Base-by-base conservation (phyloP, 2,888 invertebrate species). In the Pecten maximus region DNA sequence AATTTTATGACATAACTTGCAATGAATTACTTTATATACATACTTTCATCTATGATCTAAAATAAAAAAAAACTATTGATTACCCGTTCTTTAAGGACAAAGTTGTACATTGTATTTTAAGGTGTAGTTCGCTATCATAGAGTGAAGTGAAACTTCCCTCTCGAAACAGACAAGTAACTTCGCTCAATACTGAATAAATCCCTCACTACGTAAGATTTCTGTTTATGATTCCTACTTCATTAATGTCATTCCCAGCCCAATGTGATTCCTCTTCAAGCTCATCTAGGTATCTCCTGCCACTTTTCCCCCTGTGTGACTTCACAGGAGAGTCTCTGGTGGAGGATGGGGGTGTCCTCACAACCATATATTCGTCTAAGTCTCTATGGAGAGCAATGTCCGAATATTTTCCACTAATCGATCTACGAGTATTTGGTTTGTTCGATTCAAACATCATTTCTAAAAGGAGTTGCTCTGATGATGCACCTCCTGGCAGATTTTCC, bases 381-480 rank as follows among this genome's bases (percentile, higher is more conserved):
- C 91, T 91, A 40, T 94, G 92, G 16, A 93, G 74, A 4, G 94
- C 93, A 39, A 94, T 91, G 89, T 95, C 95, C 2, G 94, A 94
- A 89, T 94, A 93, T 90, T 93, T 93, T 1, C 92, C 92, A 28
- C 89, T 88, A 39, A 50, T 44, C 12, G 74, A 90, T 12, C 92
- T 92, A 10, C 91, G 87, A 3, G 92, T 90, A 28, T 91, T 90
- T 3, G 94, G 93, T 40, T 92, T 90, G 90, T 94, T 95, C 40
- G 94, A 92, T 40, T 94, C 94, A 87, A 94, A 92, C 93, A 95
- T 93, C 94, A 95, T 95, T 91, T 94, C 93, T 39, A 95, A 90
- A 88, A 95, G 89, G 40, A 95, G 94, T 6, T 94, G 94, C 89
- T 95, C 95, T 0, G 95, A 94, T 91, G 95, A 95, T 35, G 28